A percentile compares a stretch with the other conserved stretches of the same genome.
phyloP scores from a whole-genome alignment of 1,140 invertebrate genomes.

The Drosophila pruinosa region DNA sequence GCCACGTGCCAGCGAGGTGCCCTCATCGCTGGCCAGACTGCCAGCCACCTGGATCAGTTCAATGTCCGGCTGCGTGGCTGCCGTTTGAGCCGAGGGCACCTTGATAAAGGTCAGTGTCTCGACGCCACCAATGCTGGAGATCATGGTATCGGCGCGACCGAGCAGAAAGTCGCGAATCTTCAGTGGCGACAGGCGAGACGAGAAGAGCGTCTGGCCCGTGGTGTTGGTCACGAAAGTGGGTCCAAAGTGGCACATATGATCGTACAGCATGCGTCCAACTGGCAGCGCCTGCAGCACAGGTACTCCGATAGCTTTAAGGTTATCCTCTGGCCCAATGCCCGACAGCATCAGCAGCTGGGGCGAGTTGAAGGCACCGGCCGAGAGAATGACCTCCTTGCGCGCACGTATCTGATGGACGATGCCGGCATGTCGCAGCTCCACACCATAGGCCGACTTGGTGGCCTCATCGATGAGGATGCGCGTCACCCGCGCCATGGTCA shows the following conservation, averaged over 20 bases:
- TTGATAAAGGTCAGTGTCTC: conserved; percentile 87
- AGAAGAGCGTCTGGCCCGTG: conserved; percentile 72
- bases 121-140: conserved; percentile 84
- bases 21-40: conserved; percentile 86
- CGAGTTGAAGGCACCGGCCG: conserved; percentile 90
- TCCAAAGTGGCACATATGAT: conserved; percentile 89
- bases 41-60: conserved; percentile 85
- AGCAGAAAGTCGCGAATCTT: conserved; percentile 49
- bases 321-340: conserved; percentile 88
- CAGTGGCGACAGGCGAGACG: conserved; percentile 71
- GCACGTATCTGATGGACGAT: conserved; percentile 83
- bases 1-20: conserved; percentile 84
- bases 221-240: conserved; percentile 85
- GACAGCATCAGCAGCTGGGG: conserved; percentile 92
- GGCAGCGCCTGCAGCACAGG: conserved; percentile 86
- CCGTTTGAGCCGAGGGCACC: conserved; percentile 84
- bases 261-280: conserved; percentile 89
- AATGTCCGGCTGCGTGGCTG: conserved; percentile 85
- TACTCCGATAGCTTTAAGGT: conserved; percentile 87
- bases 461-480: conserved; percentile 86
- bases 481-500: conserved; percentile 85
- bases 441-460: conserved; percentile 86
- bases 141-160: conserved; percentile 54
- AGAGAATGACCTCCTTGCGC: conserved; percentile 88
- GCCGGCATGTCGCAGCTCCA: conserved; percentile 85